Percentiles rank a stretch among this genome's conserved stretches.
Conservation (phyloP, 2,113 vertebrate genomes). For the Uria aalge region DNA sequence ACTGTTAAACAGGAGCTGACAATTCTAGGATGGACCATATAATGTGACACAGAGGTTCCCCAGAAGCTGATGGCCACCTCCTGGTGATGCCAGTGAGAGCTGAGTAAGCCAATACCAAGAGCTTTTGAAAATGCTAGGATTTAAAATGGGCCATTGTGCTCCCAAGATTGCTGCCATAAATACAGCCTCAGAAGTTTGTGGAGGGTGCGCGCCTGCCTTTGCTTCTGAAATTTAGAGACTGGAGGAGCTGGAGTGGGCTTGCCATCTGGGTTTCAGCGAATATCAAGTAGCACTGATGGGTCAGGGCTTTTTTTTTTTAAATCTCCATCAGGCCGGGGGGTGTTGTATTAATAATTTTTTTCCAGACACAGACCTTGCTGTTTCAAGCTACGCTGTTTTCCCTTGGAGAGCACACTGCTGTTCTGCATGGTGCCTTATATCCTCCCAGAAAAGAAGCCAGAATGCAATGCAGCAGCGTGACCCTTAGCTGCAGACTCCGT, state of each 20-base stretch:
- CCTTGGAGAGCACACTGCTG: background rate
- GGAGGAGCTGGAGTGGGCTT: background rate
- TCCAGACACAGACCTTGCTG: slow-evolving; percentile 3
- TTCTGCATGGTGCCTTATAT: background rate
- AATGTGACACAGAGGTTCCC: background rate
- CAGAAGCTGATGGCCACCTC: slow-evolving; percentile 3
- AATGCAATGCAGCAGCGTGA: background rate
- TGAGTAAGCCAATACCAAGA: background rate
- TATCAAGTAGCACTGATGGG: background rate
- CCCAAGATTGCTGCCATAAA: background rate
- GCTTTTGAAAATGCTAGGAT: background rate
- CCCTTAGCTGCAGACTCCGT: background rate
- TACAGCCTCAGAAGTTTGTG: background rate
- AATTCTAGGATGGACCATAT: background rate
- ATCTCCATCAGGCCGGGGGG: background rate
- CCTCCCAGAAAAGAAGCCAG: background rate
- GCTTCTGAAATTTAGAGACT: background rate
- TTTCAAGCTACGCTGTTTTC: background rate
- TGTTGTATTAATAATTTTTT: background rate
- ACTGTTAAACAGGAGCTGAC: background rate
- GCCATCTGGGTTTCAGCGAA: background rate
- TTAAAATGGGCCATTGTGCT: slow-evolving; percentile 24
- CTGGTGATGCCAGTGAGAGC: slow-evolving; percentile 13
- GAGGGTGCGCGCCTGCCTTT: background rate
- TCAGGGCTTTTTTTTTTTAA: background rate